Evolutionary conservation across 2,113 vertebrate genomes (phyloP).

Genomic region (Caracal caracal): DNA sequence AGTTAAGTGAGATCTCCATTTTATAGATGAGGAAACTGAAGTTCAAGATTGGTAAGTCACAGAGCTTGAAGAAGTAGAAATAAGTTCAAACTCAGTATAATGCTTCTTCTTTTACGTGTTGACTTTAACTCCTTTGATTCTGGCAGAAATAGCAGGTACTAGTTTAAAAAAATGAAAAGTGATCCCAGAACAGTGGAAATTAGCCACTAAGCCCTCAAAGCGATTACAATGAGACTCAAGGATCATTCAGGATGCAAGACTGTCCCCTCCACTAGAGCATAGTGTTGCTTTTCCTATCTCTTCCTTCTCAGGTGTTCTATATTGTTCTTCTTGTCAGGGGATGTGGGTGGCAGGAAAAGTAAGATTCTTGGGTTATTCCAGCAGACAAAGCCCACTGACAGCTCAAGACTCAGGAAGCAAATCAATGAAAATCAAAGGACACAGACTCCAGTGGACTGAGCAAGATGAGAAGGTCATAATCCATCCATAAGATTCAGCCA

Average conservation of each 20-base stretch:
- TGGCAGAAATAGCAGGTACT: neutral
- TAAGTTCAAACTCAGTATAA: neutral
- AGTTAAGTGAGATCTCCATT: neutral
- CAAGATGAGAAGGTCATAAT: neutral
- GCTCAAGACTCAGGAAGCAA: neutral
- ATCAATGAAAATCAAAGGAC: conserved; percentile 20
- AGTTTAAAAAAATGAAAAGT: neutral
- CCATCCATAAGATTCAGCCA: neutral
- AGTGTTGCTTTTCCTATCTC: neutral
- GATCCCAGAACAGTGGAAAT: neutral
- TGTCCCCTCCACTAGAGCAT: neutral
- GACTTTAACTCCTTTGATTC: neutral
- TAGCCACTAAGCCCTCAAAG: neutral
- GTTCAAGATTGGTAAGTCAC: neutral
- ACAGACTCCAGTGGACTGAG: neutral
- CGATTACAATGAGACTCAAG: neutral
- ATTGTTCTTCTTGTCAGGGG: neutral
- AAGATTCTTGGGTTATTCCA: neutral
- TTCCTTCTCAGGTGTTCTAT: neutral
- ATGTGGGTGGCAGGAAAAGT: neutral
- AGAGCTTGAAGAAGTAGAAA: neutral
- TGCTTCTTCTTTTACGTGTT: neutral
- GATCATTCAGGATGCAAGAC: neutral
- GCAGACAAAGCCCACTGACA: neutral
- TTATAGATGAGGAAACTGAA: neutral